phyloP scores from a whole-genome alignment of 35 echinoderm and acorn worm genomes.

The Heliocidaris erythrogramma region DNA sequence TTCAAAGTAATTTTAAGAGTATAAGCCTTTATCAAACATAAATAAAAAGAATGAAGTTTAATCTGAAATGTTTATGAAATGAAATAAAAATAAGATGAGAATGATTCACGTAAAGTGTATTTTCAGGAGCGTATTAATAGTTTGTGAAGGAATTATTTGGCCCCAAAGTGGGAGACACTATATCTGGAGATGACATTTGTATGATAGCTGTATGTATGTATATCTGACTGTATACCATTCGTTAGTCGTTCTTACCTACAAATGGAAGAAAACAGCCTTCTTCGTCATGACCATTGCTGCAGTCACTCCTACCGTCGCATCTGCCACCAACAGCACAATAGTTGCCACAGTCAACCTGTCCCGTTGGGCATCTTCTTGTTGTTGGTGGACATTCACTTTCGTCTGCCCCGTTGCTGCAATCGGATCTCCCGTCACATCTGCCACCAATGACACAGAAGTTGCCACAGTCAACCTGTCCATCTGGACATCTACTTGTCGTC shows the following conservation, averaged over 20 bases:
- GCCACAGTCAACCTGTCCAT: neutral
- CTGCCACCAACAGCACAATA: too few species aligned
- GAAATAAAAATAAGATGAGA: too few species aligned
- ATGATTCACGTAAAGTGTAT: too few species aligned
- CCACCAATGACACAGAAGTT: neutral
- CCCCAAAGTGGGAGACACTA: neutral
- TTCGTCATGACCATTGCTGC: neutral
- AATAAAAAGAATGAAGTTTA: too few species aligned
- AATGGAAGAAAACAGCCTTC: neutral
- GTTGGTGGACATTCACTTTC: neutral
- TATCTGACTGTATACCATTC: neutral
- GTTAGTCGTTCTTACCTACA: neutral
- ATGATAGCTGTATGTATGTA: neutral
- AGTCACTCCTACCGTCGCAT: too few species aligned
- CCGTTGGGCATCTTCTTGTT: too few species aligned
- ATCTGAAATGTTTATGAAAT: too few species aligned
- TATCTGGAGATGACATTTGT: neutral
- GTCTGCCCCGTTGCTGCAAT: neutral
- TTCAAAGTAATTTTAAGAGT: too few species aligned
- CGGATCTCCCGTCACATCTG: neutral
- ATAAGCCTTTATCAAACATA: too few species aligned
- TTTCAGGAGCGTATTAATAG: too few species aligned
- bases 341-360: too few species aligned
- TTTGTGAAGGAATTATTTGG: too few species aligned
- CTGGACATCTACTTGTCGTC: neutral